Evolutionary conservation across 2,113 vertebrate genomes (phyloP).

Genomic region (Thalassoma bifasciatum): DNA sequence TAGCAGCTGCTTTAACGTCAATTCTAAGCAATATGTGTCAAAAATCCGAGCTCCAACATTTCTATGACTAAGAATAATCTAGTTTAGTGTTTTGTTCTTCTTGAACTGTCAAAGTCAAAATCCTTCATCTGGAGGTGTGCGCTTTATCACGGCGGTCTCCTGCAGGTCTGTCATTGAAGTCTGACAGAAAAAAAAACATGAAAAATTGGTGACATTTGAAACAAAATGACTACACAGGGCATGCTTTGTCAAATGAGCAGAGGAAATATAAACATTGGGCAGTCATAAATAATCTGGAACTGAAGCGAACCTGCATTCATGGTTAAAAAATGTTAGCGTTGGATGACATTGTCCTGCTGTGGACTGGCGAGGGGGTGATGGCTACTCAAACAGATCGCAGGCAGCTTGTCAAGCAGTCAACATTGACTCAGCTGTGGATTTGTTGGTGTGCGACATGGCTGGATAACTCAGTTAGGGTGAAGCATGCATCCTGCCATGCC

Average conservation of each 20-base stretch:
- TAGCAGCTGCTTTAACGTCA: neutral
- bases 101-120: slow-evolving; percentile 16
- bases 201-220: slow-evolving; percentile 69
- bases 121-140: slow-evolving; percentile 4
- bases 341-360: slow-evolving; percentile 70
- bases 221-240: slow-evolving; percentile 28
- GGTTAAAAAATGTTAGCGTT: slow-evolving; percentile 55
- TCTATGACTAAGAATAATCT: neutral
- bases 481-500: slow-evolving; percentile 64
- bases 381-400: slow-evolving; percentile 69
- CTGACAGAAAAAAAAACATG: slow-evolving; percentile 32
- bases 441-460: slow-evolving; percentile 58
- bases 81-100: neutral
- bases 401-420: slow-evolving; percentile 74
- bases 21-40: neutral
- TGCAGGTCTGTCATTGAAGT: slow-evolving; percentile 45
- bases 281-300: slow-evolving; percentile 56
- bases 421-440: slow-evolving; percentile 83
- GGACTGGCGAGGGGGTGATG: slow-evolving; percentile 49
- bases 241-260: slow-evolving; percentile 51
- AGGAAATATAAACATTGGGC: slow-evolving; percentile 40
- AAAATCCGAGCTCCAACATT: neutral
- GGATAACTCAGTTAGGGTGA: slow-evolving; percentile 56
- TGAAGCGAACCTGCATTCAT: slow-evolving; percentile 54
- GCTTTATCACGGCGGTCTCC: slow-evolving; percentile 26